Percentiles rank a stretch among this genome's conserved stretches.
These are phyloP conservation scores for Callimico goeldii DNA, from an alignment of 2,797 vertebrate genomes.

Conservation along the genomic window DNA sequence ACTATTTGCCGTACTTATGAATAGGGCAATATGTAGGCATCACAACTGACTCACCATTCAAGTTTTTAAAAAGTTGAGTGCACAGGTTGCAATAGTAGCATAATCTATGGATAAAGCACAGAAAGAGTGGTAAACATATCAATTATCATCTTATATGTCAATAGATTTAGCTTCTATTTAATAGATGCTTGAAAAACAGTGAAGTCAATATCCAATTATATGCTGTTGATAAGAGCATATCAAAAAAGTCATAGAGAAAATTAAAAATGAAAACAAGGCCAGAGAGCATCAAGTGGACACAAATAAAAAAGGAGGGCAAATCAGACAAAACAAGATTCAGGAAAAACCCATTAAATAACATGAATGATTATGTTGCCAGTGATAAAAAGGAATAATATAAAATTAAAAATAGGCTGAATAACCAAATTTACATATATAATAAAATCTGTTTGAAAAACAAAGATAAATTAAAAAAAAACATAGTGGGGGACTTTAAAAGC, in stretches of 20 bases:
- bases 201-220: background rate
- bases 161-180: background rate
- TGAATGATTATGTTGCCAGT: background rate
- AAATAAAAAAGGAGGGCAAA: background rate
- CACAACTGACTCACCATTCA: background rate
- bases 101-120: background rate
- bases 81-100: background rate
- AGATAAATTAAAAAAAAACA: background rate
- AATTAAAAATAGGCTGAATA: background rate
- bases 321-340: background rate
- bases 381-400: background rate
- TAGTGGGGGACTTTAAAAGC: background rate
- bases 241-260: background rate
- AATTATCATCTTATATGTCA: background rate
- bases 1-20: background rate
- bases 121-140: background rate
- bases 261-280: background rate
- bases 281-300: background rate
- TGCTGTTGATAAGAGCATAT: background rate
- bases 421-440: background rate
- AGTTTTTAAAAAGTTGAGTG: background rate
- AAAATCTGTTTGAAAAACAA: background rate
- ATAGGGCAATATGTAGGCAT: background rate
- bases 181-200: background rate
- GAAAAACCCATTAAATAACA: background rate